Conservation (phyloP, 1,140 invertebrate genomes). For the Drosophila virilis region DNA sequence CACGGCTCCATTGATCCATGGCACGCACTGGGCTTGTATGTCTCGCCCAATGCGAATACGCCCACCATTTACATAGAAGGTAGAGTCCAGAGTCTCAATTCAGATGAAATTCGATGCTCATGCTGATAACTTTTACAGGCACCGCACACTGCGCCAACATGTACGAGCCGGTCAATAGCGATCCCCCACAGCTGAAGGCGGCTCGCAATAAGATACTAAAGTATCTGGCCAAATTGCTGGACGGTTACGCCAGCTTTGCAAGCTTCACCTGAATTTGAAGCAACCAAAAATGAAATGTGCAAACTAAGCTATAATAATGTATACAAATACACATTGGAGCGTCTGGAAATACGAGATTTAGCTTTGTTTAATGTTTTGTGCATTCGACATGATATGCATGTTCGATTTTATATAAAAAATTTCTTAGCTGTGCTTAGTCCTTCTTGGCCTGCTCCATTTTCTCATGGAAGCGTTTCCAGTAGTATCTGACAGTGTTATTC, state of each 20-base stretch:
- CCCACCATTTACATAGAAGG: slow-evolving; percentile 91
- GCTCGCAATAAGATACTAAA: slow-evolving; percentile 87
- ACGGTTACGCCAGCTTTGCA: slow-evolving; percentile 46
- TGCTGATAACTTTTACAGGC: slow-evolving; percentile 85
- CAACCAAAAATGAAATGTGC: slow-evolving; percentile 6
- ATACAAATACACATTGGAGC: slow-evolving; percentile 1
- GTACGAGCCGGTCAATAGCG: slow-evolving; percentile 88
- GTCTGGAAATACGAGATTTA: slow-evolving; percentile 28
- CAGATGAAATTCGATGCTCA: slow-evolving; percentile 26
- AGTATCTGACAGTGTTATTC: slow-evolving; percentile 57
- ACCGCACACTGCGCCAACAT: slow-evolving; percentile 93
- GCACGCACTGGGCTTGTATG: slow-evolving; percentile 92
- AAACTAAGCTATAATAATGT: slow-evolving; percentile 2
- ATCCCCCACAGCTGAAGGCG: slow-evolving; percentile 87
- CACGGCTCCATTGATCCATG: slow-evolving; percentile 97
- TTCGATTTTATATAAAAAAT: neutral
- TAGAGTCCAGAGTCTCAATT: slow-evolving; percentile 60
- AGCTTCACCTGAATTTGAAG: slow-evolving; percentile 32
- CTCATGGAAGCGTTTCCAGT: slow-evolving; percentile 76
- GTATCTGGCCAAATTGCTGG: slow-evolving; percentile 84
- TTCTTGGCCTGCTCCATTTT: slow-evolving; percentile 76
- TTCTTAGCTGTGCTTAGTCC: slow-evolving; percentile 38
- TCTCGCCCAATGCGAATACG: slow-evolving; percentile 84
- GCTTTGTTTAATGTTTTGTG: slow-evolving; percentile 27
- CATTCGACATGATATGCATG: slow-evolving; percentile 9